Percentiles rank a stretch among this genome's conserved stretches.
phyloP scores from a whole-genome alignment of 2,888 invertebrate species.

The Protophormia terraenovae region DNA sequence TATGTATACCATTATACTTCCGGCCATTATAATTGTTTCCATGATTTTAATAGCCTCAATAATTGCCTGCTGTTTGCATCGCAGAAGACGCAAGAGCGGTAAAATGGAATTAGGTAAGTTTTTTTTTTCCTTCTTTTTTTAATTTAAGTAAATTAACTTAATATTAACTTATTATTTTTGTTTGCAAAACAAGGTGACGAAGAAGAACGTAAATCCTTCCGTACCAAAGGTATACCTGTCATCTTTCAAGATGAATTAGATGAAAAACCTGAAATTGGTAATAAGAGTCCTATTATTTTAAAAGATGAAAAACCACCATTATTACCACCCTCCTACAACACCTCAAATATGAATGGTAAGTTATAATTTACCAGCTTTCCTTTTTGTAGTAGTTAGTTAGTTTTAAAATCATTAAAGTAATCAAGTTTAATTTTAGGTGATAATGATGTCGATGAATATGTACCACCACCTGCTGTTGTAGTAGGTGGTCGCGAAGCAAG shows the following conservation, averaged over 20 bases:
- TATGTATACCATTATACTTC: slow-evolving; percentile 92
- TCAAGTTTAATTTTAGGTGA: slow-evolving; percentile 74
- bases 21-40: slow-evolving; percentile 92
- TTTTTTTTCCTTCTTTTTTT: background rate
- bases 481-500: slow-evolving; percentile 85
- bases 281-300: slow-evolving; percentile 95
- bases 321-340: slow-evolving; percentile 86
- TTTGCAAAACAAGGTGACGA: slow-evolving; percentile 88
- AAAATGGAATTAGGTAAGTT: slow-evolving; percentile 88
- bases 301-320: slow-evolving; percentile 97
- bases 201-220: slow-evolving; percentile 91
- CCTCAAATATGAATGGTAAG: slow-evolving; percentile 80
- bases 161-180: no score
- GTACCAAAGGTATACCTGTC: slow-evolving; percentile 94
- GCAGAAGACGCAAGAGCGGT: slow-evolving; percentile 90
- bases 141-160: no score
- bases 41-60: slow-evolving; percentile 94
- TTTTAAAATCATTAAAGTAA: slow-evolving; percentile 67
- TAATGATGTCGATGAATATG: slow-evolving; percentile 89
- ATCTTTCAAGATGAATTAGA: slow-evolving; percentile 98
- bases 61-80: slow-evolving; percentile 93
- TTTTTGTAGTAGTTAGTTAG: slow-evolving; percentile 46
- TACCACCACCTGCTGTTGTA: slow-evolving; percentile 92
- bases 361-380: background rate
- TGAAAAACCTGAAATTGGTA: slow-evolving; percentile 93